Conservation (phyloP, 2,888 invertebrate species). For the Tiphia femorata region DNA sequence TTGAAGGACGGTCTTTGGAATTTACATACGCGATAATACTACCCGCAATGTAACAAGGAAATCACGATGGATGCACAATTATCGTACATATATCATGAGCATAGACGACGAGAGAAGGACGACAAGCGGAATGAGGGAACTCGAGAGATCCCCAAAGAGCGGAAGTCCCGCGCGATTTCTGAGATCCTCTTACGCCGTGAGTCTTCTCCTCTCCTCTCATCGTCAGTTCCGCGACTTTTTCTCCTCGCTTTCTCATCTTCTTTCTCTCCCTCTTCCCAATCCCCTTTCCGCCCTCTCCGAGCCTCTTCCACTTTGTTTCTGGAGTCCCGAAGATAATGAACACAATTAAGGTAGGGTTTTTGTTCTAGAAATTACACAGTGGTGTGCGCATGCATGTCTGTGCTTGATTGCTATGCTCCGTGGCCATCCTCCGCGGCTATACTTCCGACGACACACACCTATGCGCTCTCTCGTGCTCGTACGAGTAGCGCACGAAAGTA, state of each 20-base stretch:
- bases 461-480: constrained; percentile 2
- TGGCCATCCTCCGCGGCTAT: constrained; percentile 37
- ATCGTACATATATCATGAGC: too few relatives aligned
- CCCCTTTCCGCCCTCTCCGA: constrained; percentile 15
- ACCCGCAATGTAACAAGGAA: too few relatives aligned
- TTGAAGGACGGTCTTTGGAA: too few relatives aligned
- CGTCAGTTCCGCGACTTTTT: neutral
- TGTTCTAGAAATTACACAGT: constrained; percentile 62
- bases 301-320: constrained; percentile 54
- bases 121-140: too few relatives aligned
- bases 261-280: constrained; percentile 6
- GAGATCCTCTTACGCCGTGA: neutral
- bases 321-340: constrained; percentile 57
- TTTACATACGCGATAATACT: too few relatives aligned
- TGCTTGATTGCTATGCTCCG: constrained; percentile 57
- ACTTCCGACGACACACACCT: constrained; percentile 9
- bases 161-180: too few relatives aligned
- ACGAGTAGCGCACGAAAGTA: constrained; percentile 1
- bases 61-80: too few relatives aligned
- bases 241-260: neutral
- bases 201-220: neutral
- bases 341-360: constrained; percentile 62
- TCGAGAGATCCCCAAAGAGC: too few relatives aligned
- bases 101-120: too few relatives aligned
- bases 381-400: constrained; percentile 57